Evolutionary conservation across 1,140 invertebrate species (phyloP), one percentile per base, ranked within the genome.

Genomic region (Ruditapes philippinarum): DNA sequence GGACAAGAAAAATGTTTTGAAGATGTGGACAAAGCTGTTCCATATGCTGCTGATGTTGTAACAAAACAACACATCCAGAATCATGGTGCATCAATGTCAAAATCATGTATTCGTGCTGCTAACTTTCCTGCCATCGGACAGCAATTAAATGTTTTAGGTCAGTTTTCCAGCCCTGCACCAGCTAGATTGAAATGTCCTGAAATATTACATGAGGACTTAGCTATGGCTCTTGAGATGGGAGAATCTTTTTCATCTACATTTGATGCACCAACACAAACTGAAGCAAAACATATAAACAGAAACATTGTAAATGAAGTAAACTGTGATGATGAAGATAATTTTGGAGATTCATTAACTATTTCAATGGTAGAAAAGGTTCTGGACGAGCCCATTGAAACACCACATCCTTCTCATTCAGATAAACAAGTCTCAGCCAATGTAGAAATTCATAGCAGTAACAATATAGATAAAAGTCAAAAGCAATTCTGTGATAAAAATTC

Each of bases 301-400:
- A 51, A 79, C 4, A 38, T 19, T n/a, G 9, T 45, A 19, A 12
- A 49, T 31, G 51, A 68, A 73, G 36, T 57, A 88, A 45, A 14
- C 5, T 45, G 42, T 45, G 36, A 38, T 62, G 22, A 7, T 25
- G 84, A 87, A 42, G 73, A 76, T 40, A 22, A 45, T 17, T 86
- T 91, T 82, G 38, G 62, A 49, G 92, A 94, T 81, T 94, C 93
- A 17, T 76, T 94, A 31, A 92, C 91, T 54, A 45, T 92, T 57
- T 94, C 93, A 40, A 89, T 94, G 89, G 70, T 94, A 45, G 91
- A 94, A 33, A 93, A 92, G 84, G 85, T 91, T 19, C 62, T 93
- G 70, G 90, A 83, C 19, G 70, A 42, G 25, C 17, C 60, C 4
- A 36, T 36, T 79, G 65, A 70, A 70, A 70, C 38, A 38, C 1